Base-by-base conservation (phyloP, 2,888 invertebrate species). In the Torymus aiolomorphi region DNA sequence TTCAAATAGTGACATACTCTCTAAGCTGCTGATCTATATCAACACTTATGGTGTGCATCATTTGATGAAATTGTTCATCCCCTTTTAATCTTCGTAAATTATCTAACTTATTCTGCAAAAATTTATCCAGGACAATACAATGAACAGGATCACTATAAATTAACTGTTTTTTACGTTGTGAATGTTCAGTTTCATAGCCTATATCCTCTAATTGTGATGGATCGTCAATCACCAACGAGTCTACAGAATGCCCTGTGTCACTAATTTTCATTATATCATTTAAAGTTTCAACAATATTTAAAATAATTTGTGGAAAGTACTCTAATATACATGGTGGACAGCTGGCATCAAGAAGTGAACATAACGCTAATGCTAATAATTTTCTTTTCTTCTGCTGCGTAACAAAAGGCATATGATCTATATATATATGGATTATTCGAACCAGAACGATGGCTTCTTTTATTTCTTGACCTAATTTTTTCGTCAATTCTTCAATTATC, bases 381-480 rank as follows among this genome's bases (percentile, higher is more conserved):
- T 98, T 98, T 86, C 95, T 93, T 89, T 95, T 93, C 87, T 97
- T 96, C 11, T 94, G 92, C 84, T 96, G 95, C 0, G 95, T 94
- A 2, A 97, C 94, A 73, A 94, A 91, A 57, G 95, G 94, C 94
- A 97, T 95, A 89, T 94, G 95, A 82, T 93, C 93, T 10, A 96
- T 92, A 96, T 97, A 97, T 0, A 95, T 93, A 83, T 94, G 94
- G 67, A 97, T 90, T 51, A 97, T 92, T 85, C 93, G 93, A 69
- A 93, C 93, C 70, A 97, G 91, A 73, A 96, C 93, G 78, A 93
- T 92, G 78, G 94, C 93, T 4, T 94, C 93, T 49, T 93, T 93
- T 59, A 90, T 82, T 80, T 91, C 90, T 0, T 91, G 90, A 69
- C 91, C 86, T 20, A 86, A 76, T 69, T 84, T 84, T 42, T 84